phyloP scores from a whole-genome alignment of 2,113 vertebrate genomes.

The Lasiurus borealis region DNA sequence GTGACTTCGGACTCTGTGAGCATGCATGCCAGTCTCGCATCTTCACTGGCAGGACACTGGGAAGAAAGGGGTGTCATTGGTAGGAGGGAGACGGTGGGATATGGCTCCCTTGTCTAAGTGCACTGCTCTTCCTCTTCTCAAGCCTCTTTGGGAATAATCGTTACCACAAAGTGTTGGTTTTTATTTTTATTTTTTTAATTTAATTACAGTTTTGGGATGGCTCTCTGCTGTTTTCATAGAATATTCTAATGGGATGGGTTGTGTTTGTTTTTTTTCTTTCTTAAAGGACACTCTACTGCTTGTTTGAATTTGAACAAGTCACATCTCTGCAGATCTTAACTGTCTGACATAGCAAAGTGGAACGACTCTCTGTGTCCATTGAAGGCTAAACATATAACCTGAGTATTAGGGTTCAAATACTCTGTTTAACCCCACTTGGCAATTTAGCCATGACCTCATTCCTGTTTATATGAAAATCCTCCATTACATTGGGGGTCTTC shows the following conservation, averaged over 20 bases:
- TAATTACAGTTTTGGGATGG: neutral
- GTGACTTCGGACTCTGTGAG: conserved; percentile 21
- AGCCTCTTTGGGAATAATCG: neutral
- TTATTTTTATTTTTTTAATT: neutral
- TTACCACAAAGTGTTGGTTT: neutral
- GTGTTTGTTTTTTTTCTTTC: conserved; percentile 70
- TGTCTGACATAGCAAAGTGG: conserved; percentile 13
- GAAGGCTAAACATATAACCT: conserved; percentile 69
- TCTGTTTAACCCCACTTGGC: conserved; percentile 61
- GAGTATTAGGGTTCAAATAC: conserved; percentile 46
- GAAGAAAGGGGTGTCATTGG: neutral
- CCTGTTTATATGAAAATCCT: conserved; percentile 80
- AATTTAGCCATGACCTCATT: conserved; percentile 79
- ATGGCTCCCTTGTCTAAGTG: neutral
- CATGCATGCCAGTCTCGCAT: neutral
- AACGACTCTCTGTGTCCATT: conserved; percentile 72
- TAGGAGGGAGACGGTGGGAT: neutral
- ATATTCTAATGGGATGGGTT: neutral
- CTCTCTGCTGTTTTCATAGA: conserved; percentile 2
- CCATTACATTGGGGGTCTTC: conserved; percentile 74
- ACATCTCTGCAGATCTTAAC: conserved; percentile 14
- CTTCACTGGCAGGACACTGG: neutral
- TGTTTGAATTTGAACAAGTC: conserved; percentile 65
- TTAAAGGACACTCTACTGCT: conserved; percentile 63
- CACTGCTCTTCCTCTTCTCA: neutral